phyloP scores from a whole-genome alignment of 1,140 invertebrate species.

The Pantala flavescens region DNA sequence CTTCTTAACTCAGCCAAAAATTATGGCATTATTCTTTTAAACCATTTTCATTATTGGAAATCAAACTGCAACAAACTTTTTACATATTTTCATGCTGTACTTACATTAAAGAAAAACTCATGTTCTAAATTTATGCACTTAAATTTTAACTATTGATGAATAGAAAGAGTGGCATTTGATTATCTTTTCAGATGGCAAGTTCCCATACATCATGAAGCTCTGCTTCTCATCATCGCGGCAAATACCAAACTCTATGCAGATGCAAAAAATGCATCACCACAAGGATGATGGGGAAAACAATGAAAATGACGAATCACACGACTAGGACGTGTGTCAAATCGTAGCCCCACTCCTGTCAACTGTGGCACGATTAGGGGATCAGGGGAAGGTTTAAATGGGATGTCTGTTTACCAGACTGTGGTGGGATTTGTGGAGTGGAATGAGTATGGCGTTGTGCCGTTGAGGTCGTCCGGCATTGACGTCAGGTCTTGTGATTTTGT shows the following conservation, averaged over 20 bases:
- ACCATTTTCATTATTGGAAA: too few species aligned
- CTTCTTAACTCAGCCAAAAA: too few species aligned
- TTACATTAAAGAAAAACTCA: too few species aligned
- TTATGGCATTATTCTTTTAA: too few species aligned
- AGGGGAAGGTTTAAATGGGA: neutral
- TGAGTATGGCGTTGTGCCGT: neutral
- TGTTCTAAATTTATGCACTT: too few species aligned
- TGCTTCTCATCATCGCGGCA: conserved; percentile 83
- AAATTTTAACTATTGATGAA: too few species aligned
- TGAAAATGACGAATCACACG: neutral
- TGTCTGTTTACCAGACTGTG: neutral
- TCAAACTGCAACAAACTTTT: too few species aligned
- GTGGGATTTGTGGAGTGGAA: neutral
- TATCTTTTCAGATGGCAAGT: conserved; percentile 71
- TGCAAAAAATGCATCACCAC: neutral
- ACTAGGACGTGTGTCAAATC: neutral
- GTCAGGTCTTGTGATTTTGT: neutral
- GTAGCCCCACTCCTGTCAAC: neutral
- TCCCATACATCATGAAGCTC: conserved; percentile 94
- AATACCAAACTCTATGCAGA: conserved; percentile 40
- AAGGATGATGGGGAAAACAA: neutral
- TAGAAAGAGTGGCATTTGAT: too few species aligned
- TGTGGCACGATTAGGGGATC: neutral
- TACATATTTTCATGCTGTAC: too few species aligned
- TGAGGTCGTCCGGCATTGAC: neutral